Base-by-base conservation (phyloP, 2,113 vertebrate species). In the Rhipidura dahli region DNA sequence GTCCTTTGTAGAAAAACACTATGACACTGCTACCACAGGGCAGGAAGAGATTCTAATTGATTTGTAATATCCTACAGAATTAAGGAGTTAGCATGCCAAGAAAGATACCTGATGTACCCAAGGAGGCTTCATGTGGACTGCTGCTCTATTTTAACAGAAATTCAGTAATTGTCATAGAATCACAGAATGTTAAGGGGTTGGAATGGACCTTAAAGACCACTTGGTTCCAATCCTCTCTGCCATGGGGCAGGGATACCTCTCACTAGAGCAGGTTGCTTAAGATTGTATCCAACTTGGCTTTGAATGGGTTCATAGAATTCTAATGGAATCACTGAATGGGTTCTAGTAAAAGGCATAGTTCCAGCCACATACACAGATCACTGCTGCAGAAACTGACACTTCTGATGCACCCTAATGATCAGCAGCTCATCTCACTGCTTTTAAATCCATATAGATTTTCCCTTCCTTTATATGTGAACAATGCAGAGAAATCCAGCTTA, bases 261-360 rank as follows among this genome's bases (percentile, higher is more conserved):
- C 19, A 24, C 23, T 7, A 69, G 28, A 78, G 15, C 33, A 69
- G 18, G 22, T 13, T 87, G 12, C 39, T 27, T 45, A n/a, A 53
- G 39, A 45, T 15, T 1, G 0, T 59, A 53, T 69, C 23, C 47
- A 61, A 3, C 47, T 69, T 69, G 54, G 47, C 39, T 33, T 51
- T 78, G 47, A 69, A 51, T 15, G 33, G 12, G 9, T 44, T 60
- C 18, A 22, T 12, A 51, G 33, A 60, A 68, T 68, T 77, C 33
- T 8, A 69, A 53, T 24, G 39, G 63, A 69, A 11, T 35, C 37
- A 42, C 1, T 1, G 0, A 68, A 64, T 2, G 4, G 10, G 4
- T 78, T 91, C 64, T 81, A 27, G 4, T 60, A 54, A 59, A 65
- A 70, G 33, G 5, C 1, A 1, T 13, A 27, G 30, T 60, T 93